Conservation (phyloP, 1,140 invertebrate genomes). For the Eupristina koningsbergeri region DNA sequence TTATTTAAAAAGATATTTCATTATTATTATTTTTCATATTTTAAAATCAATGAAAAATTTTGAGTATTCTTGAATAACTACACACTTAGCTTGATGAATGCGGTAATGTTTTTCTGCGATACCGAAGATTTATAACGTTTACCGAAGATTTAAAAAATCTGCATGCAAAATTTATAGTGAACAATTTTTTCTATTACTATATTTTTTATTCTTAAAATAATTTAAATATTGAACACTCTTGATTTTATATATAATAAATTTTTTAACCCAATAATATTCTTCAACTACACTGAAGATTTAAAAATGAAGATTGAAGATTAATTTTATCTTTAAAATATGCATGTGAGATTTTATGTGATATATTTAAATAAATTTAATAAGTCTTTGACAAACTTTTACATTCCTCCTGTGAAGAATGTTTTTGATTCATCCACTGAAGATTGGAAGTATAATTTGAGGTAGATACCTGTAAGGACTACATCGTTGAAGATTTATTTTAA, state of each 20-base stretch:
- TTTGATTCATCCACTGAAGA: slow-evolving; percentile 43
- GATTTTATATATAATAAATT: too few relatives aligned
- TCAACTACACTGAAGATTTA: not conserved
- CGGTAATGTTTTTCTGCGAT: not conserved
- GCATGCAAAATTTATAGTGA: too few relatives aligned
- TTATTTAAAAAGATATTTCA: not conserved
- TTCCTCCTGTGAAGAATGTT: slow-evolving; percentile 14
- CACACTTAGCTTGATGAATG: too few relatives aligned
- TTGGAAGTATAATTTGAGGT: not conserved
- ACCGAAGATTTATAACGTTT: too few relatives aligned
- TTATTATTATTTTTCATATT: slow-evolving; percentile 4
- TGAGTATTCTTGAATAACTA: not conserved
- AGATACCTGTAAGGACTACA: not conserved
- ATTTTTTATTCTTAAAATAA: too few relatives aligned
- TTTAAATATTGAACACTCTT: not conserved
- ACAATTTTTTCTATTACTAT: too few relatives aligned
- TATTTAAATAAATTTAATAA: not conserved
- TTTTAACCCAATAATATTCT: not conserved
- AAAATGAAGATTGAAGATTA: not conserved
- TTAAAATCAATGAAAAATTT: slow-evolving; percentile 6
- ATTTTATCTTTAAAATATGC: slow-evolving; percentile 1
- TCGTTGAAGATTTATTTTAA: slow-evolving; percentile 38
- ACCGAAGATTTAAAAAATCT: too few relatives aligned
- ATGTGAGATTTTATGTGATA: not conserved
- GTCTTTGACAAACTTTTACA: not conserved